Percentiles rank a stretch among this genome's conserved stretches.
These are phyloP conservation scores for Triops longicaudatus DNA, from an alignment of 1,140 invertebrate species.

Conservation along the genomic window DNA sequence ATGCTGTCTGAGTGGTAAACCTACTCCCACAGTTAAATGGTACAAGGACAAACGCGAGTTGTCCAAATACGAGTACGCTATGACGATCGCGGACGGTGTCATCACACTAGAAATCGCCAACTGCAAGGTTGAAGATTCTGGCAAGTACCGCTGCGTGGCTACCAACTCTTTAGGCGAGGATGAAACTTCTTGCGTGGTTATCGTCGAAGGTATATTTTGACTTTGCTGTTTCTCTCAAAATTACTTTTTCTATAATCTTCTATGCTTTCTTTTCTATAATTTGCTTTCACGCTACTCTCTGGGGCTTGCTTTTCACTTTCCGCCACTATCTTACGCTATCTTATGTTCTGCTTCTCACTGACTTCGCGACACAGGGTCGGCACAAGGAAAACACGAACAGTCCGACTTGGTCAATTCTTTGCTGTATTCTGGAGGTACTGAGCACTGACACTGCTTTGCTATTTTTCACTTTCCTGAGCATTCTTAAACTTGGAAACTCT, in stretches of 20 bases:
- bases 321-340: slow-evolving; percentile 19
- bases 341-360: slow-evolving; percentile 24
- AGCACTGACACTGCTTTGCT: background rate
- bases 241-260: background rate
- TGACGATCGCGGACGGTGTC: slow-evolving; percentile 84
- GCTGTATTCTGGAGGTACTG: slow-evolving; percentile 67
- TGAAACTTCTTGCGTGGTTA: slow-evolving; percentile 90
- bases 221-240: background rate
- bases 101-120: slow-evolving; percentile 93
- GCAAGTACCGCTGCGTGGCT: slow-evolving; percentile 89
- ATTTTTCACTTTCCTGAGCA: background rate
- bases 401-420: slow-evolving; percentile 71
- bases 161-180: slow-evolving; percentile 85
- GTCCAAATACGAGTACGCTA: slow-evolving; percentile 78
- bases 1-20: slow-evolving; percentile 89
- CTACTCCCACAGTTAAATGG: slow-evolving; percentile 82
- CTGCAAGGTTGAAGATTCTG: slow-evolving; percentile 87
- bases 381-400: slow-evolving; percentile 48
- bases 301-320: background rate
- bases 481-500: too few species aligned
- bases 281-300: slow-evolving; percentile 4
- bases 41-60: slow-evolving; percentile 88
- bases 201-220: slow-evolving; percentile 74
- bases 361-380: slow-evolving; percentile 14
- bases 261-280: slow-evolving; percentile 20